phyloP scores from a whole-genome alignment of 2,797 vertebrate genomes.

The Huso huso region DNA sequence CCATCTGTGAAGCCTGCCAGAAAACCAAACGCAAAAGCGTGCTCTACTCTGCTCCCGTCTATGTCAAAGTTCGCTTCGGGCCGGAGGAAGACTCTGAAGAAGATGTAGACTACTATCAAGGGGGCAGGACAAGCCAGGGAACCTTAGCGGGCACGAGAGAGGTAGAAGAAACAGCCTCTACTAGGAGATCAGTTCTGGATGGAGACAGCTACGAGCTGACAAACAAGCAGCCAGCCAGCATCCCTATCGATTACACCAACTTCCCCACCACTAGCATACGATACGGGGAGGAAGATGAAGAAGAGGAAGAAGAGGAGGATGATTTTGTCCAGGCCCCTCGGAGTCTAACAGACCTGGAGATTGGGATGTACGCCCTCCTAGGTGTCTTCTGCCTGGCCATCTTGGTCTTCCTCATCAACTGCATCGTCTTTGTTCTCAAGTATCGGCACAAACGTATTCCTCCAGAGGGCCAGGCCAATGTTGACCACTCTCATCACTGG shows the following conservation, averaged over 20 bases:
- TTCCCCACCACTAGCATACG: conserved; percentile 68
- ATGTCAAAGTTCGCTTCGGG: conserved; percentile 77
- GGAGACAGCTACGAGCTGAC: conserved; percentile 53
- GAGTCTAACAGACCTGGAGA: conserved; percentile 91
- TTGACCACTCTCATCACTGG: conserved; percentile 98
- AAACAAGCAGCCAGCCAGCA: conserved; percentile 65
- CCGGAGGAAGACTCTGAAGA: conserved; percentile 70
- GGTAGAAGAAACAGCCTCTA: conserved; percentile 46
- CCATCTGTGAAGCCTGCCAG: conserved; percentile 90
- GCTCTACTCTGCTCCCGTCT: conserved; percentile 70
- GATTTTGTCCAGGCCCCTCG: conserved; percentile 79
- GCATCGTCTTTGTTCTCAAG: conserved; percentile 92
- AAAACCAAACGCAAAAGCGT: conserved; percentile 93
- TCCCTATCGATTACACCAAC: conserved; percentile 69
- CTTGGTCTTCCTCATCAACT: conserved; percentile 96
- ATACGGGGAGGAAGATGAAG: conserved; percentile 50
- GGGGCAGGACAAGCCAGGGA: conserved; percentile 46
- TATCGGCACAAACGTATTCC: conserved; percentile 95
- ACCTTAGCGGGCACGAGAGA: conserved; percentile 30
- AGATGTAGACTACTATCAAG: conserved; percentile 59
- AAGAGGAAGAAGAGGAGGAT: conserved; percentile 44
- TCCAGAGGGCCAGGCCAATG: conserved; percentile 93
- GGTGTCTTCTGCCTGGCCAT: conserved; percentile 97
- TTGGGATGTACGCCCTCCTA: conserved; percentile 93
- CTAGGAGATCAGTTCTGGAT: conserved; percentile 49